Conservation (phyloP, 2,888 invertebrate species). For the Eupithecia tripunctaria region DNA sequence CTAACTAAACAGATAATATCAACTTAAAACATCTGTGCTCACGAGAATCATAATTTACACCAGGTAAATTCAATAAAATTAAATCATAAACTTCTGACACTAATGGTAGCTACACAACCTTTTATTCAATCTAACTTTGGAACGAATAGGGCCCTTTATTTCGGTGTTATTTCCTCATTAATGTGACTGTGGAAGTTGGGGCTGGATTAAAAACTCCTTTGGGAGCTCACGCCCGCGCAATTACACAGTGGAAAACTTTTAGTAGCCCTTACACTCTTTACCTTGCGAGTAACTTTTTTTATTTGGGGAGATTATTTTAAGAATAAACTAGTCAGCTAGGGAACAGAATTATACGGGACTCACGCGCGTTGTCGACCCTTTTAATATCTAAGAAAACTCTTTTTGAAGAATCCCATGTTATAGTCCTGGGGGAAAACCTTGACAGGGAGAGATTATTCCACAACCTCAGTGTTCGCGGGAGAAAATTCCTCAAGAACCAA, state of each 20-base stretch:
- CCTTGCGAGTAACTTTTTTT: no score
- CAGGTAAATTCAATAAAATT: constrained; percentile 64
- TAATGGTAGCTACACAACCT: constrained; percentile 69
- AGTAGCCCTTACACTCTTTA: neutral
- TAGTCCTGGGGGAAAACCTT: no score
- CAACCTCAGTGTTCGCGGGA: no score
- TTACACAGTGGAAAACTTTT: constrained; percentile 51
- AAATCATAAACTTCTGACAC: constrained; percentile 71
- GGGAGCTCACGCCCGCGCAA: constrained; percentile 67
- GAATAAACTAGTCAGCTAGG: no score
- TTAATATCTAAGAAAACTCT: no score
- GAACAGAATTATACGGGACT: no score
- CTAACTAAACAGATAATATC: constrained; percentile 21
- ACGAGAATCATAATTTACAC: constrained; percentile 37
- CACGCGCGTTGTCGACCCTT: no score
- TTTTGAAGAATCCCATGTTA: no score
- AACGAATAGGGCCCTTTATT: constrained; percentile 73
- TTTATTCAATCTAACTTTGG: constrained; percentile 81
- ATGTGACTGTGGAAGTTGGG: constrained; percentile 72
- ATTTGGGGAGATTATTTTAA: no score
- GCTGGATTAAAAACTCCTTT: constrained; percentile 77
- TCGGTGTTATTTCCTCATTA: constrained; percentile 80
- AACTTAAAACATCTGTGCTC: constrained; percentile 31
- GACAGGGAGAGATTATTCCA: no score
- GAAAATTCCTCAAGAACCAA: no score